Evolutionary conservation across 2,113 vertebrate species (phyloP).

Genomic region (Dasyornis broadbenti): DNA sequence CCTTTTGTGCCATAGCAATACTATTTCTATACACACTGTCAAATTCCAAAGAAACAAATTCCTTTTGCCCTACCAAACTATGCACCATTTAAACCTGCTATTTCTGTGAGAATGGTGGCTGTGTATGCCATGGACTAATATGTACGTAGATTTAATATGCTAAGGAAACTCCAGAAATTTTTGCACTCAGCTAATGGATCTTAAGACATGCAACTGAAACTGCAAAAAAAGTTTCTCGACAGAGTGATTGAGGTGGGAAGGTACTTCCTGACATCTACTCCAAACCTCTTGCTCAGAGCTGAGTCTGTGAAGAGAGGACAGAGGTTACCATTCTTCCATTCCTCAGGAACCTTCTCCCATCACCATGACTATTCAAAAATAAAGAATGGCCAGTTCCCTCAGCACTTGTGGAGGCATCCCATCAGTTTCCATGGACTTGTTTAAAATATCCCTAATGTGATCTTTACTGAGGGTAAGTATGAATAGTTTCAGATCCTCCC

Average conservation of each 20-base stretch:
- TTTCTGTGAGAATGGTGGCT: neutral
- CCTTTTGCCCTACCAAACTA: neutral
- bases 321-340: neutral
- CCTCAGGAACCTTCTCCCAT: neutral
- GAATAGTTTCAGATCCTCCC: neutral
- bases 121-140: neutral
- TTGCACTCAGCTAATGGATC: neutral
- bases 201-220: neutral
- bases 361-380: neutral
- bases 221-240: neutral
- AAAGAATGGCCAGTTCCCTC: neutral
- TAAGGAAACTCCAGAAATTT: neutral
- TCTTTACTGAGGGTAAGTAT: neutral
- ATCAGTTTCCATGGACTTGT: neutral
- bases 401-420: neutral
- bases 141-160: neutral
- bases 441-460: neutral
- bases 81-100: neutral
- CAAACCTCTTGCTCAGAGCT: neutral
- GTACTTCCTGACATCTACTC: neutral
- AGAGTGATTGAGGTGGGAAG: neutral
- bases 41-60: neutral
- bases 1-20: neutral
- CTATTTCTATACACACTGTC: neutral
- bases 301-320: neutral